phyloP scores from a whole-genome alignment of 92 coral and sea anemone genomes.

The Montipora capitata region DNA sequence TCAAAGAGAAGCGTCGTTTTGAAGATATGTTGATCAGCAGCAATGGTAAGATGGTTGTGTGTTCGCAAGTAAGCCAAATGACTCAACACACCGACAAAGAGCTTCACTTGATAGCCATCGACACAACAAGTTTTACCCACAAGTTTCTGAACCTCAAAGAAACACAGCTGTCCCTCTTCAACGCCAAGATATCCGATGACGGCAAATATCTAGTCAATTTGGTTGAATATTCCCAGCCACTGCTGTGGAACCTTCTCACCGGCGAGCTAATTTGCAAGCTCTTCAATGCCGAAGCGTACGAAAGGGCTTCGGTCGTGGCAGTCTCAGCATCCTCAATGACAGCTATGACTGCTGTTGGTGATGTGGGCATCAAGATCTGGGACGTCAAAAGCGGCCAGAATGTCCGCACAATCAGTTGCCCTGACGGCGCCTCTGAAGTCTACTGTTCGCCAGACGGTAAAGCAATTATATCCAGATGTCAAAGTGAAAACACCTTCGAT shows the following conservation, averaged over 20 bases:
- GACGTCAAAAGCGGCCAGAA: conserved; percentile 57
- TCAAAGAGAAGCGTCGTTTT: conserved; percentile 82
- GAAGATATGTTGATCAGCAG: conserved; percentile 90
- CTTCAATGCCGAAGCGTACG: conserved; percentile 39
- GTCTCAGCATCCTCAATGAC: conserved; percentile 52
- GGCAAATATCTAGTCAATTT: conserved; percentile 83
- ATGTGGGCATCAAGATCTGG: conserved; percentile 57
- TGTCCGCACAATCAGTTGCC: conserved; percentile 52
- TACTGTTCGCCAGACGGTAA: conserved; percentile 69
- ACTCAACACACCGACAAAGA: conserved; percentile 69
- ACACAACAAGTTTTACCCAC: conserved; percentile 75
- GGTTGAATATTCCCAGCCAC: conserved; percentile 58
- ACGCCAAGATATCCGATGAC: conserved; percentile 81
- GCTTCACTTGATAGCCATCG: conserved; percentile 69
- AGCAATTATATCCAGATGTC: conserved; percentile 65
- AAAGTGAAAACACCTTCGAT: conserved; percentile 57
- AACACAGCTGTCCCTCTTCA: conserved; percentile 67
- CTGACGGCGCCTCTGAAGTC: conserved; percentile 41
- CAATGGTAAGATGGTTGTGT: conserved; percentile 77
- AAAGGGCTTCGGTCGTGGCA: conserved; percentile 39
- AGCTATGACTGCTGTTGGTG: conserved; percentile 55
- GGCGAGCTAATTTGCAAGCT: conserved; percentile 54
- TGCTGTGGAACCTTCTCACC: conserved; percentile 67
- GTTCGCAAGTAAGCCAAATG: conserved; percentile 65
- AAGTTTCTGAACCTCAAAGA: conserved; percentile 61